Percentiles rank a stretch among this genome's conserved stretches.
Conservation (phyloP, 2,888 invertebrate species). For the Leistus spinibarbis region DNA sequence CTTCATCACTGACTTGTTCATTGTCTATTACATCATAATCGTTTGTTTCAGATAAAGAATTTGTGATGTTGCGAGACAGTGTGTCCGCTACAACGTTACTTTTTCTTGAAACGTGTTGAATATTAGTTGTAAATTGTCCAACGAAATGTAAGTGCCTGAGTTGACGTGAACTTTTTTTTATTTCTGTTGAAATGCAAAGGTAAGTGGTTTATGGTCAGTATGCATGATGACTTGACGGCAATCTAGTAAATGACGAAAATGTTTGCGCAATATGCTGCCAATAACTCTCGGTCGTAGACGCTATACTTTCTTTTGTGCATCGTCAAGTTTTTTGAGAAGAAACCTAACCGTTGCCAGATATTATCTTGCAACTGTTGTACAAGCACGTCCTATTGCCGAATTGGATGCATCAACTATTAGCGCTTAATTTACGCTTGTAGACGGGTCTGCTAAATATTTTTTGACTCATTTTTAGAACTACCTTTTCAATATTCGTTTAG, state of each 20-base stretch:
- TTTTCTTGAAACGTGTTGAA: slow-evolving; percentile 48
- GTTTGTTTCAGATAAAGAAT: slow-evolving; percentile 29
- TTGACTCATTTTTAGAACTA: slow-evolving; percentile 45
- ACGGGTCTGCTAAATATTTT: slow-evolving; percentile 49
- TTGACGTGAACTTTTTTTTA: slow-evolving; percentile 48
- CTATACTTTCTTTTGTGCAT: slow-evolving; percentile 15
- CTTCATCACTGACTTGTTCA: slow-evolving; percentile 48
- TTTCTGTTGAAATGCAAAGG: slow-evolving; percentile 47
- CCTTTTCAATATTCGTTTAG: slow-evolving; percentile 45
- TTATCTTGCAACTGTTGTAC: slow-evolving; percentile 47
- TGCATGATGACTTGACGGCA: slow-evolving; percentile 43
- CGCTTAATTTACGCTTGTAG: no score
- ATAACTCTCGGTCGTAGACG: slow-evolving; percentile 44
- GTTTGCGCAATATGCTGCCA: slow-evolving; percentile 49
- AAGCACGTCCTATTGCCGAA: slow-evolving; percentile 49
- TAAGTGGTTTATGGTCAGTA: slow-evolving; percentile 51
- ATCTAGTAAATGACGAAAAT: slow-evolving; percentile 51
- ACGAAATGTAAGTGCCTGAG: slow-evolving; percentile 50
- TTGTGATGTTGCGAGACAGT: slow-evolving; percentile 43
- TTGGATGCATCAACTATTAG: slow-evolving; percentile 51
- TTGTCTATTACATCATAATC: slow-evolving; percentile 37
- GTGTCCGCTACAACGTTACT: slow-evolving; percentile 52
- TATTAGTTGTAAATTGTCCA: slow-evolving; percentile 51
- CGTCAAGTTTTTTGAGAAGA: slow-evolving; percentile 43
- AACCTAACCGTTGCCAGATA: slow-evolving; percentile 49